Conservation (phyloP, 2,797 vertebrate species). For the Arremon brunneinucha region DNA sequence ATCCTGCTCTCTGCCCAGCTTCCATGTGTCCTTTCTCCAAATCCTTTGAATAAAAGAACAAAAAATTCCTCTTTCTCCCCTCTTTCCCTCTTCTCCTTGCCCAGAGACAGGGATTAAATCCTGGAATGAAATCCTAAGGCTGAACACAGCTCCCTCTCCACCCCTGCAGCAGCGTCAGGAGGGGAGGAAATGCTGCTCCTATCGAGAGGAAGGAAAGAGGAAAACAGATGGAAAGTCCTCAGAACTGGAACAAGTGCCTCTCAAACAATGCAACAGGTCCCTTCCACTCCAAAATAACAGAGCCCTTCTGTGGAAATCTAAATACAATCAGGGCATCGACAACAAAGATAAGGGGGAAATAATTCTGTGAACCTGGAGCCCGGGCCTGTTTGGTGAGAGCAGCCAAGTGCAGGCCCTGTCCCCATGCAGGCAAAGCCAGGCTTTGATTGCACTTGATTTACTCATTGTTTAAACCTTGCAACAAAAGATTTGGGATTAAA, state of each 20-base stretch:
- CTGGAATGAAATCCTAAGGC: neutral
- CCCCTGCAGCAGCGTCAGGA: neutral
- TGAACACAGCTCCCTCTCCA: neutral
- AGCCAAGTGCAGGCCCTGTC: neutral
- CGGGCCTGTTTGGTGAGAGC: slow-evolving; percentile 74
- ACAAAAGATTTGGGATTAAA: neutral
- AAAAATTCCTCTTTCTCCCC: neutral
- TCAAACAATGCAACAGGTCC: slow-evolving; percentile 71
- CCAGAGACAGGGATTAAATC: neutral
- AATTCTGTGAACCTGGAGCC: slow-evolving; percentile 87
- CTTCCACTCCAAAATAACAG: slow-evolving; percentile 58
- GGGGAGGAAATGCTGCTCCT: slow-evolving; percentile 75
- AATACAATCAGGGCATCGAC: slow-evolving; percentile 80
- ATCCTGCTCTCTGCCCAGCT: neutral
- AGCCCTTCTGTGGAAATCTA: slow-evolving; percentile 70
- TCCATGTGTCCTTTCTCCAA: no score
- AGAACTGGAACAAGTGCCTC: slow-evolving; percentile 73
- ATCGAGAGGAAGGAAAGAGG: slow-evolving; percentile 85
- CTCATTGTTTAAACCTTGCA: slow-evolving; percentile 3
- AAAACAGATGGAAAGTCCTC: slow-evolving; percentile 84
- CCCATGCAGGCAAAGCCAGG: neutral
- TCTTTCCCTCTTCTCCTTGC: neutral
- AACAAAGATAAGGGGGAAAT: slow-evolving; percentile 83
- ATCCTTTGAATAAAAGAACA: neutral
- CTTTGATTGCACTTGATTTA: neutral